Evolutionary conservation across 1,140 invertebrate species (phyloP), one percentile per base, ranked within the genome.

Genomic region (Zaprionus ghesquierei): DNA sequence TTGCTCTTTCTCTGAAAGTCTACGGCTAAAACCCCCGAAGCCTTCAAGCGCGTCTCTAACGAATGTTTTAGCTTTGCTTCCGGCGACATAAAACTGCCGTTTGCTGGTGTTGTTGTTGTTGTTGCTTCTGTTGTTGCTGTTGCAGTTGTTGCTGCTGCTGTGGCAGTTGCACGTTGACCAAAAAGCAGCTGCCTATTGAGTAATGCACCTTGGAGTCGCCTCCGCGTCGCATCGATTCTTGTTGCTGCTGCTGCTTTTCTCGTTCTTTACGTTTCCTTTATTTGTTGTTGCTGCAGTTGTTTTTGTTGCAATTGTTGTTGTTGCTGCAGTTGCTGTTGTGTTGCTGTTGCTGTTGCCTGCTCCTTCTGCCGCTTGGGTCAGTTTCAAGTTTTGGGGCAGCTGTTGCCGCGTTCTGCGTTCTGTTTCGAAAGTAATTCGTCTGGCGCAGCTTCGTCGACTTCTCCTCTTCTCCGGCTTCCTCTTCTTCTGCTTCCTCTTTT

Each of bases 41-140:
- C 63, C 64, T 68, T 49, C 31, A 60, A 68, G 65, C 65, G 56
- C 59, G 59, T 60, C 60, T 77, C 75, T 81, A 82, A 86, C 79
- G 75, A 86, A 81, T 85, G 78, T 64, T 74, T 81, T 69, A 71
- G 62, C 59, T 71, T 82, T 75, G 84, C 82, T 86, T 86, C 82
- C 82, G 82, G 82, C 82, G 79, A 86, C 82, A 81, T 82, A 79
- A 87, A 87, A 86, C 77, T 86, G 81, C 81, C 81, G 81, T 84
- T 84, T 74, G 80, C 54, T 75, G 56, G 41, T 53, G 49, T n/a
- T 35, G 41, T 10, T 53, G 59, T n/a, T 56, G 31, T 33, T 56
- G 61, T 15, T 60, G 18, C 12, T 56, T 56, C 1, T 51, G 23
- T 23, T 69, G 46, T 22, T 54, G 41, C 5, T 54, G 62, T 56